Percentiles rank a stretch among this genome's conserved stretches.
Evolutionary conservation across 2,797 vertebrate species (phyloP).

Genomic region (Lindbergichthys nudifrons): DNA sequence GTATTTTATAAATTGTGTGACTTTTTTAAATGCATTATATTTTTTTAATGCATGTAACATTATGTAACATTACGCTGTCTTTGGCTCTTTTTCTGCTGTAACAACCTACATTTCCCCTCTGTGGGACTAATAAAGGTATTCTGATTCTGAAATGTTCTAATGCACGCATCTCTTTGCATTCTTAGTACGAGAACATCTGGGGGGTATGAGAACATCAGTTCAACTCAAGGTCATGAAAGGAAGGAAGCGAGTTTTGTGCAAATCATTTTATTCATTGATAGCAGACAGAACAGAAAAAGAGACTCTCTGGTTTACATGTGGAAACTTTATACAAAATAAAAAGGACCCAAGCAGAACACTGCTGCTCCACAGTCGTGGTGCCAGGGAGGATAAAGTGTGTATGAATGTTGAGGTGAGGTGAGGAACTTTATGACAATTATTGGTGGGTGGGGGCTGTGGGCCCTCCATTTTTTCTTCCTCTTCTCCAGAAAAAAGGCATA

Average conservation of each 20-base stretch:
- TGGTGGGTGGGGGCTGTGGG: background rate
- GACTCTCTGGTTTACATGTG: constrained; percentile 21
- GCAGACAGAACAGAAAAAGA: constrained; percentile 57
- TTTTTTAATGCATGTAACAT: no score
- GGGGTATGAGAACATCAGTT: background rate
- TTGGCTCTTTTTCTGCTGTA: no score
- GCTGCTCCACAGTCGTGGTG: constrained; percentile 29
- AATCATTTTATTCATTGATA: constrained; percentile 74
- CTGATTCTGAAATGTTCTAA: background rate
- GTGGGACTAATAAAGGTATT: no score
- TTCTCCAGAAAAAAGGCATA: background rate
- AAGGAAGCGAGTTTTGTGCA: constrained; percentile 47
- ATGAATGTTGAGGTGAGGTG: constrained; percentile 12
- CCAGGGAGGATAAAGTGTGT: constrained; percentile 6
- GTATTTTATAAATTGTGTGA: no score
- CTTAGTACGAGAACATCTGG: background rate
- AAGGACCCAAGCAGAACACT: constrained; percentile 26
- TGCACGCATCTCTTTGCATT: background rate
- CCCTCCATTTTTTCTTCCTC: background rate
- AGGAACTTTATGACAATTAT: constrained; percentile 10
- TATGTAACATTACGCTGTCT: no score
- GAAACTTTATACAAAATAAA: constrained; percentile 58
- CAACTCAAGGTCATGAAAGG: constrained; percentile 16
- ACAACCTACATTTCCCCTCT: no score
- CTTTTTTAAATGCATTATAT: no score